phyloP scores from a whole-genome alignment of 2,113 vertebrate species.

The Lamprologus lemairii region DNA sequence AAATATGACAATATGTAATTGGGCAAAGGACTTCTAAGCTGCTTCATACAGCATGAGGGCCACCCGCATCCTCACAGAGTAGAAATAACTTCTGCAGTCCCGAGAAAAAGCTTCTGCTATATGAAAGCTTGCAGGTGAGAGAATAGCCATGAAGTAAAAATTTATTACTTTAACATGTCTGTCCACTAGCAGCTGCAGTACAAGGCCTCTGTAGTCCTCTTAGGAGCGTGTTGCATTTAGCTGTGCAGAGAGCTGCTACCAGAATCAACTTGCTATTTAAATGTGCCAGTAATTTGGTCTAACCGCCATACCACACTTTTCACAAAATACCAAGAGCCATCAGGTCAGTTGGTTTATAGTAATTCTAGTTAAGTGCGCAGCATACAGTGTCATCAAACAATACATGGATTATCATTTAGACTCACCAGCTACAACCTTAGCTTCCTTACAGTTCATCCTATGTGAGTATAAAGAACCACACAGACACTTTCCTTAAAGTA shows the following conservation, averaged over 20 bases:
- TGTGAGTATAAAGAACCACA: neutral
- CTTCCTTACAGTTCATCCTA: neutral
- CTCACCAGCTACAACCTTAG: neutral
- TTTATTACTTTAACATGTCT: neutral
- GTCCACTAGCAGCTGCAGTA: neutral
- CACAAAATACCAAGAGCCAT: neutral
- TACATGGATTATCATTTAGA: neutral
- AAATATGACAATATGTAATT: neutral
- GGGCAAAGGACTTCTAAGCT: neutral
- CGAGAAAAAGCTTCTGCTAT: neutral
- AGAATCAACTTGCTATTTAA: neutral
- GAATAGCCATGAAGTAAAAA: neutral
- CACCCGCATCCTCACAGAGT: neutral
- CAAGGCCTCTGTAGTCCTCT: neutral
- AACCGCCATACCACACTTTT: neutral
- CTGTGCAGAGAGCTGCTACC: neutral
- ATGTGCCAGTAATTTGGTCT: neutral
- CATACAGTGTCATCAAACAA: neutral
- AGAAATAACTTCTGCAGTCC: neutral
- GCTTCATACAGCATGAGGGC: neutral
- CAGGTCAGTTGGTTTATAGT: neutral
- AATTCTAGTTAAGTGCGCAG: neutral
- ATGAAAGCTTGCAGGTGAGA: neutral
- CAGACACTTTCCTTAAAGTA: neutral
- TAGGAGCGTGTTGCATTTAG: neutral